Conservation (phyloP, 2,888 invertebrate species). For the Chymomyza caudatula region DNA sequence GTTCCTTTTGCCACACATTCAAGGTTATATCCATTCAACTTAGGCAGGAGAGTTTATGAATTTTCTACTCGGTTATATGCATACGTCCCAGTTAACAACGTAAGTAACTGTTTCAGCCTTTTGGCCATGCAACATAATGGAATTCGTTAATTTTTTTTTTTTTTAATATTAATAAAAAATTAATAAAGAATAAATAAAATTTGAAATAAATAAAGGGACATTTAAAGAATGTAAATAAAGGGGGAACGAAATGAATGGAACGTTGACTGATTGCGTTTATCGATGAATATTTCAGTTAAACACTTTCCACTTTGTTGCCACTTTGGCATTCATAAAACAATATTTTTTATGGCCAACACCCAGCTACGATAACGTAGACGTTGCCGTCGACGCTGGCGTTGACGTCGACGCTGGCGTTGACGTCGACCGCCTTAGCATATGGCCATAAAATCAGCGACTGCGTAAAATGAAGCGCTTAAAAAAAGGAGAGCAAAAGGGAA, state of each 20-base stretch:
- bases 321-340: slow-evolving; percentile 48
- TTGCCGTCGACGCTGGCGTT: neutral
- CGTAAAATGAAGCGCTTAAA: slow-evolving; percentile 60
- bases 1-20: no score
- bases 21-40: no score
- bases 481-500: neutral
- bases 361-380: slow-evolving; percentile 15
- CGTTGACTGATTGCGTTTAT: slow-evolving; percentile 49
- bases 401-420: neutral
- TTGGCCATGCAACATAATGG: neutral
- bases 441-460: slow-evolving; percentile 58
- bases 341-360: slow-evolving; percentile 45
- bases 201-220: slow-evolving; percentile 15
- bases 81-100: no score
- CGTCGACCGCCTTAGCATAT: neutral
- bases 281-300: slow-evolving; percentile 37
- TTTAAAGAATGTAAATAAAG: neutral
- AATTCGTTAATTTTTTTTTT: neutral
- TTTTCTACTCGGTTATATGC: no score
- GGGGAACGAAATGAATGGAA: slow-evolving; percentile 4
- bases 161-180: no score
- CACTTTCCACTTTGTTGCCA: slow-evolving; percentile 14
- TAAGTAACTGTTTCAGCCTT: no score
- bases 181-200: slow-evolving; percentile 22
- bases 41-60: no score